Conservation (phyloP, 1,140 invertebrate genomes). For the Hyphantria cunea region DNA sequence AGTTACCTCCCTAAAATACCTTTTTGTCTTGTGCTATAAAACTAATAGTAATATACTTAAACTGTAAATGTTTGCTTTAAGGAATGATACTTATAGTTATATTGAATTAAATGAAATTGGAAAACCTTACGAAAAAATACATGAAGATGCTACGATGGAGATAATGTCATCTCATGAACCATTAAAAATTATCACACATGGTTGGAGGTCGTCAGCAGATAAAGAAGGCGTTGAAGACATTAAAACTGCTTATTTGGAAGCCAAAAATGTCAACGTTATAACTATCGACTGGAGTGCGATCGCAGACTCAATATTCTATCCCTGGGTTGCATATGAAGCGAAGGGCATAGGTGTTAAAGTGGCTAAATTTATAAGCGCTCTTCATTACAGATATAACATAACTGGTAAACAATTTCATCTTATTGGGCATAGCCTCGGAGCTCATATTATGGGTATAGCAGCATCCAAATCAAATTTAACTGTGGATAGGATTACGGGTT, state of each 20-base stretch:
- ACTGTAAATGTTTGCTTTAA: too few species aligned
- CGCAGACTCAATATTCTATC: constrained; percentile 83
- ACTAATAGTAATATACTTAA: too few species aligned
- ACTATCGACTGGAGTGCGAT: constrained; percentile 84
- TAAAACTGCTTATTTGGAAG: constrained; percentile 38
- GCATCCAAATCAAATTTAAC: constrained; percentile 80
- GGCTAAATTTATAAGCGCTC: constrained; percentile 82
- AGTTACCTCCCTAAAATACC: too few species aligned
- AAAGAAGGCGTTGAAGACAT: constrained; percentile 28
- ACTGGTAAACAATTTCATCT: constrained; percentile 83
- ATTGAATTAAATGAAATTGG: too few species aligned
- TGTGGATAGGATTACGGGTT: constrained; percentile 83
- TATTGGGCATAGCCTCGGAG: constrained; percentile 91
- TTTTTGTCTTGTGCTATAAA: too few species aligned
- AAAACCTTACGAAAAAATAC: too few species aligned
- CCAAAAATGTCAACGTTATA: constrained; percentile 38
- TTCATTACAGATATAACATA: constrained; percentile 78
- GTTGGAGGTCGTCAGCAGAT: constrained; percentile 42
- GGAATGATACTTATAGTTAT: too few species aligned
- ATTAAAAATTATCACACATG: constrained; percentile 46
- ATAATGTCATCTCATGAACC: constrained; percentile 9
- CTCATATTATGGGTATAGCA: constrained; percentile 91
- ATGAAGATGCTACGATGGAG: too few species aligned
- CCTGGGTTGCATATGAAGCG: constrained; percentile 82
- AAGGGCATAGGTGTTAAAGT: constrained; percentile 81